Conservation (phyloP, 2,888 invertebrate species). For the Pantelozetes paolii region DNA sequence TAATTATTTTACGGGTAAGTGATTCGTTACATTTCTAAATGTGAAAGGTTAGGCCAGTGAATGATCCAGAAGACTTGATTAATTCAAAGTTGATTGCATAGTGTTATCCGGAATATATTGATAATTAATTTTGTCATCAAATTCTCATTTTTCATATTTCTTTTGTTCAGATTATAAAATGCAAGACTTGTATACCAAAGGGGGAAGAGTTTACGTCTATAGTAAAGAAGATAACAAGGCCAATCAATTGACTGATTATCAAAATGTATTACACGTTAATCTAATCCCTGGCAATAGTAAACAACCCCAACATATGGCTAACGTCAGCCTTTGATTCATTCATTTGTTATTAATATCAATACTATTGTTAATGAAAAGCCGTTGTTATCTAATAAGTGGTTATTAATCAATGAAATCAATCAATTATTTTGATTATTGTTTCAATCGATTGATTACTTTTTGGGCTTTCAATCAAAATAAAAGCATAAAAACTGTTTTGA, state of each 20-base stretch:
- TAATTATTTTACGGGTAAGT: slow-evolving; percentile 11
- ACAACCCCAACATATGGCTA: neutral
- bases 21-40: too few species aligned
- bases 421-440: neutral
- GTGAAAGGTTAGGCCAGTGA: too few species aligned
- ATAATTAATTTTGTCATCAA: too few species aligned
- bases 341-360: neutral
- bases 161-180: slow-evolving; percentile 34
- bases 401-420: too few species aligned
- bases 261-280: slow-evolving; percentile 27
- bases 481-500: neutral
- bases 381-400: too few species aligned
- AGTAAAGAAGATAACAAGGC: slow-evolving; percentile 2
- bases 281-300: slow-evolving; percentile 8
- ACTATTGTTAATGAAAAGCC: neutral
- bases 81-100: too few species aligned
- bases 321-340: slow-evolving; percentile 1
- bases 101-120: too few species aligned
- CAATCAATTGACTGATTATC: slow-evolving; percentile 30
- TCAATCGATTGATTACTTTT: too few species aligned
- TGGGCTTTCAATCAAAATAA: neutral
- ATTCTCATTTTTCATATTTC: too few species aligned
- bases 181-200: slow-evolving; percentile 21
- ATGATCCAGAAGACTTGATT: too few species aligned
- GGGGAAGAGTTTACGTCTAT: slow-evolving; percentile 24